Conservation (phyloP, 1,140 invertebrate genomes). For the Drosophila sp. region DNA sequence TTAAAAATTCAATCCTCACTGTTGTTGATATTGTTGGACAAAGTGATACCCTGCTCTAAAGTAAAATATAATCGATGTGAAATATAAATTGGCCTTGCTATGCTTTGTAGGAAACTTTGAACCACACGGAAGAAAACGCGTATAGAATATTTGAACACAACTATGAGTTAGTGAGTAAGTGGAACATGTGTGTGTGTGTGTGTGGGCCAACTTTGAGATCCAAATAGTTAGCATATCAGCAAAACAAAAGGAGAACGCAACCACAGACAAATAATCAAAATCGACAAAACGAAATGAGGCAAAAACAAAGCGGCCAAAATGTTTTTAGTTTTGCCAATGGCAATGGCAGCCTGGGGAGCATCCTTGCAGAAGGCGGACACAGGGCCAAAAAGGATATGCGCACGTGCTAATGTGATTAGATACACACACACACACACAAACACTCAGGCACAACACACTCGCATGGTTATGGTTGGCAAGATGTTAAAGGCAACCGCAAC, state of each 20-base stretch:
- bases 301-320: constrained; percentile 82
- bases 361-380: constrained; percentile 7
- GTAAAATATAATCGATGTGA: too few species aligned
- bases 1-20: too few species aligned
- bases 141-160: constrained; percentile 56
- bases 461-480: constrained; percentile 23
- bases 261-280: constrained; percentile 83
- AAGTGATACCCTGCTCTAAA: too few species aligned
- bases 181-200: not conserved
- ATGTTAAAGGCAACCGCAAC: constrained; percentile 69
- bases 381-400: constrained; percentile 69
- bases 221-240: constrained; percentile 67
- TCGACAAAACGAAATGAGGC: constrained; percentile 80
- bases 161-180: not conserved
- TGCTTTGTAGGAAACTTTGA: constrained; percentile 71
- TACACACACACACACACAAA: constrained; percentile 40
- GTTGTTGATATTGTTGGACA: not conserved
- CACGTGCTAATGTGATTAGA: constrained; percentile 83
- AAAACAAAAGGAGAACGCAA: constrained; percentile 62
- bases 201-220: constrained; percentile 64
- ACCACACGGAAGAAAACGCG: constrained; percentile 54
- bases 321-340: constrained; percentile 66
- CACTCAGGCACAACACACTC: constrained; percentile 15
- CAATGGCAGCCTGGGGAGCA: constrained; percentile 68
- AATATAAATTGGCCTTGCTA: constrained; percentile 55